phyloP scores from a whole-genome alignment of 1,140 invertebrate species.

The honey bee (Apis mellifera) region DNA sequence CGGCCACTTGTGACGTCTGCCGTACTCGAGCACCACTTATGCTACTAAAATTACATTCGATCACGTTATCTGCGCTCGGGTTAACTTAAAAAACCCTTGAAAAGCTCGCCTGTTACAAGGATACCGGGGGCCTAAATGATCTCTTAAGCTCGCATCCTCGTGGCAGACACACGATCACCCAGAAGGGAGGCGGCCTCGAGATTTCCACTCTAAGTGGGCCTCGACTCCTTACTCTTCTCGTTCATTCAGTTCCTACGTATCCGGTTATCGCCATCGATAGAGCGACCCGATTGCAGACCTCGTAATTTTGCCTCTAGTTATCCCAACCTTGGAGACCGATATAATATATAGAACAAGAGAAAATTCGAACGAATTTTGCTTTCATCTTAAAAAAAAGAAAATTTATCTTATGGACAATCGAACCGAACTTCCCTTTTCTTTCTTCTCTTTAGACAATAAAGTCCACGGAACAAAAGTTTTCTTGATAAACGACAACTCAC shows the following conservation, averaged over 20 bases:
- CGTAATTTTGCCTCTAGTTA: constrained; percentile 8
- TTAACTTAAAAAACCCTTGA: constrained; percentile 77
- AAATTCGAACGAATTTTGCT: too few relatives aligned
- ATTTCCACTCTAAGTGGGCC: constrained; percentile 5
- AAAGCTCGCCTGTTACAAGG: constrained; percentile 70
- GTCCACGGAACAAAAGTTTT: too few relatives aligned
- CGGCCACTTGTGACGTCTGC: constrained; percentile 80
- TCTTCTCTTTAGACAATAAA: too few relatives aligned
- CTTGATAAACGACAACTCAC: constrained; percentile 59
- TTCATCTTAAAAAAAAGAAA: too few relatives aligned
- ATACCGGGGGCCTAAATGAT: constrained; percentile 67
- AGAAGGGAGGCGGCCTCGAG: constrained; percentile 23
- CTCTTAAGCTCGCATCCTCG: constrained; percentile 67
- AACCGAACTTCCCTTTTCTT: too few relatives aligned
- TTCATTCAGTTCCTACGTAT: constrained; percentile 8
- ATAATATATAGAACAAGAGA: not conserved
- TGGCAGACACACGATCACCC: constrained; percentile 54
- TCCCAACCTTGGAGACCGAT: too few relatives aligned
- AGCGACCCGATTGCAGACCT: not conserved
- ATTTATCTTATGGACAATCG: too few relatives aligned
- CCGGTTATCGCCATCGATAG: constrained; percentile 8
- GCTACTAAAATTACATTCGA: constrained; percentile 82
- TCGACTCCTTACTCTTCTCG: not conserved
- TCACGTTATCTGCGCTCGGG: constrained; percentile 78
- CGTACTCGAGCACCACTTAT: constrained; percentile 79